Evolutionary conservation across 30 jellyfish, hydroid and myxozoan species (phyloP), one percentile per base, ranked within the genome.

Genomic region (Cassiopea andromeda): DNA sequence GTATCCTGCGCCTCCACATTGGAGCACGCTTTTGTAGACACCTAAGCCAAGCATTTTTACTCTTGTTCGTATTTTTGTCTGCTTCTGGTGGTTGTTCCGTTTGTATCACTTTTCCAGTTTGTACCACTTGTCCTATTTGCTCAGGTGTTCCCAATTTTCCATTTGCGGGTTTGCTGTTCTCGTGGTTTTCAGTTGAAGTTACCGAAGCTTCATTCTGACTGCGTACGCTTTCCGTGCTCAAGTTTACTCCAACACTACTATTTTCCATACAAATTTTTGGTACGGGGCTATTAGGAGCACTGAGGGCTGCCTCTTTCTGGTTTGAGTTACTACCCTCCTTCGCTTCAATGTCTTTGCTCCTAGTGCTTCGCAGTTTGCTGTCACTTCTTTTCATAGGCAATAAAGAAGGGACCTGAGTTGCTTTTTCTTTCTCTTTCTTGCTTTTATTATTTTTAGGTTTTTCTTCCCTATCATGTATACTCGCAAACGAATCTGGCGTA

Each of bases 1-100:
- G 76, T 45, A 80, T 27, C 64, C 43, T 60, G 59, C 89, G 89
- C 73, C 57, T 85, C 83, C 87, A 71, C 27, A 19, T 7, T 49
- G 92, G 82, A 9, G 83, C 43, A 19, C 46, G 75, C 7, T 60
- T 85, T 76, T 59, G 83, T 59, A 72, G 76, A 1, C 81, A 81
- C 61, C 48, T 73, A 1, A 49, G 83, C 73, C 60, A 75, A 44
- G 50, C 74, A 46, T 12, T 67, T 59, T 82, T 68, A 17, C 44
- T 60, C 27, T 66, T 72, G 8, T 17, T 83, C 45, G 5, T 10
- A 8, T 15, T 57, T 49, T 60, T 78, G 18, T 57, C 76, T 54
- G 13, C 49, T 19, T 19, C 38, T 27, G 38, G 70, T 7, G 44
- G 44, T 75, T 43, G 79, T 3, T 14, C 50, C 79, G 6, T 54